These are phyloP conservation scores for Meloidogyne exigua DNA, from an alignment of 1,140 invertebrate genomes.

Conservation along the genomic window DNA sequence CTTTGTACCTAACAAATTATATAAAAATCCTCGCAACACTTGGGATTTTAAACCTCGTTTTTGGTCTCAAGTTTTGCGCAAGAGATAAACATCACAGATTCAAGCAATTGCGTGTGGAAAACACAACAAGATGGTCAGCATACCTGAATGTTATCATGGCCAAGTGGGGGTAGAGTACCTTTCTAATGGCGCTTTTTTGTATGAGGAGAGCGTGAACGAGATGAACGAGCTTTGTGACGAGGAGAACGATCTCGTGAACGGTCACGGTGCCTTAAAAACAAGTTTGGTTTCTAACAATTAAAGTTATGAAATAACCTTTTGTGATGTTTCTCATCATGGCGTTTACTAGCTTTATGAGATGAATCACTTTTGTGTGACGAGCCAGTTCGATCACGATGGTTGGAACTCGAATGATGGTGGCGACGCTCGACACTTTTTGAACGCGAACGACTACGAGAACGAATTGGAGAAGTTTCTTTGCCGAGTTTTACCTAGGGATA, in stretches of 20 bases:
- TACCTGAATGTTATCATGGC: neutral
- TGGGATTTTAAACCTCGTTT: constrained; percentile 2
- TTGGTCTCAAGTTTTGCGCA: neutral
- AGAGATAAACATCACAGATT: neutral
- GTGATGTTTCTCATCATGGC: neutral
- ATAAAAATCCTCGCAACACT: neutral
- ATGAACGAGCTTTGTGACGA: neutral
- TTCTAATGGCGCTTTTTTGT: neutral
- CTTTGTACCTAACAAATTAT: constrained; percentile 2
- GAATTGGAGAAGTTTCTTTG: neutral
- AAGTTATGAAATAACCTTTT: neutral
- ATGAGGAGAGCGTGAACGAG: neutral
- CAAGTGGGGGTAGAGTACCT: neutral
- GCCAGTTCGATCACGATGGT: neutral
- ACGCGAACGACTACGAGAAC: neutral
- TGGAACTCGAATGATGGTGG: neutral
- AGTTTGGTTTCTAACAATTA: neutral
- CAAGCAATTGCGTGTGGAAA: neutral
- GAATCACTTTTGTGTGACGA: neutral
- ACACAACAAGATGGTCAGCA: neutral
- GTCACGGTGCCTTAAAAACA: neutral
- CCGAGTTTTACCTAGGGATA: neutral
- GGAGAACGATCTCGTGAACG: neutral
- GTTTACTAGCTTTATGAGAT: neutral
- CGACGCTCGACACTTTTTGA: neutral